Evolutionary conservation across 2,888 invertebrate species (phyloP).

Genomic region (Halocaridina rubra): DNA sequence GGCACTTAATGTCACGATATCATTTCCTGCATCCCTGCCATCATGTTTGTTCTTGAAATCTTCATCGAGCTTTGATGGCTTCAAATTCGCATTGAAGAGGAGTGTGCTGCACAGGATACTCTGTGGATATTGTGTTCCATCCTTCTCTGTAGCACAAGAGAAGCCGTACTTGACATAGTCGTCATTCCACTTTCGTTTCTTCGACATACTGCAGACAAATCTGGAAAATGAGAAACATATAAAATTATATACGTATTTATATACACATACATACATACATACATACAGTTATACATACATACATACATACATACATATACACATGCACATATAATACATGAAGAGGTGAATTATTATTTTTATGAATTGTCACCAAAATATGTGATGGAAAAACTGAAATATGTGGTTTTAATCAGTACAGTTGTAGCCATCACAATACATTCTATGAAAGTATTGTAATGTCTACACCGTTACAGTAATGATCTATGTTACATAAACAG

Average conservation of each 20-base stretch:
- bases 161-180: conserved; percentile 1
- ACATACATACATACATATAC: too few species aligned
- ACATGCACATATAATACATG: too few species aligned
- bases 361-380: background rate
- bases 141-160: background rate
- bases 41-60: too few species aligned
- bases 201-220: background rate
- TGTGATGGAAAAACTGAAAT: background rate
- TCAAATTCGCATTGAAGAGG: too few species aligned
- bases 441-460: background rate
- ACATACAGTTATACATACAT: too few species aligned
- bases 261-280: too few species aligned
- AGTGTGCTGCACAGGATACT: too few species aligned
- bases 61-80: too few species aligned
- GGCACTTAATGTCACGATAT: too few species aligned
- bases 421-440: background rate
- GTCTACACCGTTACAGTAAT: background rate
- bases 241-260: too few species aligned
- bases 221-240: background rate
- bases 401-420: background rate
- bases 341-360: background rate
- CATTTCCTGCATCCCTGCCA: too few species aligned
- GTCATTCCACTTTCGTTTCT: conserved; percentile 30
- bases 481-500: background rate
- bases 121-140: background rate